phyloP scores from a whole-genome alignment of 2,113 vertebrate species.

The Aplodontia rufa region DNA sequence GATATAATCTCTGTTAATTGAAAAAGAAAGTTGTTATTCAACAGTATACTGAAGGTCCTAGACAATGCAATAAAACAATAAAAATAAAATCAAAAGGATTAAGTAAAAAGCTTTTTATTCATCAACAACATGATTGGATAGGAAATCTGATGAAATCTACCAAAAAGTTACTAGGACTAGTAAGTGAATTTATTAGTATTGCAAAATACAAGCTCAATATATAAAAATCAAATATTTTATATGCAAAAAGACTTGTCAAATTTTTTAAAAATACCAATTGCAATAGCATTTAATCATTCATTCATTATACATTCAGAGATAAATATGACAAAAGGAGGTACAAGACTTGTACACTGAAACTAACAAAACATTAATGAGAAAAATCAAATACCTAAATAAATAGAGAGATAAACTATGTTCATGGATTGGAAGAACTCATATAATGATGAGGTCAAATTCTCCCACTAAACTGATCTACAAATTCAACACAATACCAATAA shows the following conservation, averaged over 20 bases:
- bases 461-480: background rate
- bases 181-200: background rate
- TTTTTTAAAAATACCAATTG: background rate
- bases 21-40: background rate
- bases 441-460: background rate
- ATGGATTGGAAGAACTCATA: background rate
- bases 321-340: background rate
- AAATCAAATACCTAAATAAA: background rate
- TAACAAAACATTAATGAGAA: background rate
- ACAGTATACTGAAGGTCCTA: background rate
- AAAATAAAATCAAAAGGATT: background rate
- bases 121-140: background rate
- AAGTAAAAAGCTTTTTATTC: background rate
- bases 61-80: background rate
- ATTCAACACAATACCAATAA: background rate
- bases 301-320: background rate
- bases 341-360: background rate
- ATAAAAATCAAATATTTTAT: background rate
- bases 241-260: background rate
- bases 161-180: background rate
- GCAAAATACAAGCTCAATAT: background rate
- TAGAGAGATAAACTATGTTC: background rate
- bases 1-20: background rate
- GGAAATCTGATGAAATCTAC: background rate
- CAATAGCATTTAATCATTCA: background rate